Percentiles rank a stretch among this genome's conserved stretches.
Conservation (phyloP, 1,140 invertebrate genomes). For the Achroia grisella region DNA sequence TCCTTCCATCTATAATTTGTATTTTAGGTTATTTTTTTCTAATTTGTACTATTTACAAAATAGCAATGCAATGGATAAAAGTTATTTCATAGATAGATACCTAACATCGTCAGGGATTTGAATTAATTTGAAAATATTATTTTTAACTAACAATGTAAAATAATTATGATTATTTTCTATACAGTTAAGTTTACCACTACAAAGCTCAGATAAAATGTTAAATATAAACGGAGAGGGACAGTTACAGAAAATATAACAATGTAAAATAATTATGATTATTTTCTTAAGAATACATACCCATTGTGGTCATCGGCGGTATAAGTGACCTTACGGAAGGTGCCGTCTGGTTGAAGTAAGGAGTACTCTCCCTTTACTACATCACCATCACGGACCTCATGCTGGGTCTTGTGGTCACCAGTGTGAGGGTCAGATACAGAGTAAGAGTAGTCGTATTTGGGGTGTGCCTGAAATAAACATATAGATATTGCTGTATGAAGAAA, state of each 20-base stretch:
- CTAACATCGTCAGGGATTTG: too few species aligned
- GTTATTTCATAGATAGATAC: too few species aligned
- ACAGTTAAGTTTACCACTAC: too few species aligned
- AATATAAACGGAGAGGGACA: too few species aligned
- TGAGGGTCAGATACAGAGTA: constrained; percentile 71
- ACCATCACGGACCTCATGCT: constrained; percentile 70
- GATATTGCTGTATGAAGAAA: too few species aligned
- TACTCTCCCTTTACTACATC: constrained; percentile 72
- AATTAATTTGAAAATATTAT: too few species aligned
- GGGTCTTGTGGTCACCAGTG: constrained; percentile 72
- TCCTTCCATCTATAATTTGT: too few species aligned
- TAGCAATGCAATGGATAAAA: too few species aligned
- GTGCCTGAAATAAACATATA: constrained; percentile 32
- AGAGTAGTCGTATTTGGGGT: constrained; percentile 71
- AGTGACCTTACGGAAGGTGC: constrained; percentile 80
- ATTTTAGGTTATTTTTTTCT: too few species aligned
- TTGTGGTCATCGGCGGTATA: constrained; percentile 83
- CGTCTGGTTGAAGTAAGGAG: constrained; percentile 78
- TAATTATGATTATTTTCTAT: background rate
- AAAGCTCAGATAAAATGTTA: too few species aligned
- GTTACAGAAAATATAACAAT: too few species aligned
- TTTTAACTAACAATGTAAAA: background rate
- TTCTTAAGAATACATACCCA: constrained; percentile 64
- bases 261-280: background rate
- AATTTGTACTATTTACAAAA: too few species aligned